Evolutionary conservation across 2,888 invertebrate species (phyloP).

Genomic region (Hypomecis punctinalis): DNA sequence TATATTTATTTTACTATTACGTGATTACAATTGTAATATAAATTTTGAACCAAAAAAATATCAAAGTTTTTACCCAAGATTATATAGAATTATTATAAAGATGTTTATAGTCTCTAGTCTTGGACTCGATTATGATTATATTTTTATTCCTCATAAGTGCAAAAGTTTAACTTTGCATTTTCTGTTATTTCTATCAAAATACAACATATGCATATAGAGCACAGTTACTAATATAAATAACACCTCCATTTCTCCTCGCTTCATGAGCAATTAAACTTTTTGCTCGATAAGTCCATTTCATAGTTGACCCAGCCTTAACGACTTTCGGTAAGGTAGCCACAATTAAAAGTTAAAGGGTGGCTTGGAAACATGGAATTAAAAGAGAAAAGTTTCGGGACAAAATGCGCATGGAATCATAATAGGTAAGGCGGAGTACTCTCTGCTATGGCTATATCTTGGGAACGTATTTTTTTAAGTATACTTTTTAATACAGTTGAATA

Average conservation of each 20-base stretch:
- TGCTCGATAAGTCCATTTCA: constrained; percentile 56
- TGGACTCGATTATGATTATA: no score
- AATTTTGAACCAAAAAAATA: no score
- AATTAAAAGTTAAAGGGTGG: constrained; percentile 29
- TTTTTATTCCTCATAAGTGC: no score
- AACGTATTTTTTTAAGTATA: no score
- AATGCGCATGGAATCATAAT: constrained; percentile 11
- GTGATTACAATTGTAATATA: no score
- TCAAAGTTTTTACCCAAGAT: no score
- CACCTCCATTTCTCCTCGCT: not conserved
- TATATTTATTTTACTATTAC: no score
- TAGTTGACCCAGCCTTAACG: constrained; percentile 19
- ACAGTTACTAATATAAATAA: not conserved
- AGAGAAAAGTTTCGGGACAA: constrained; percentile 9
- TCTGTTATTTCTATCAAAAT: no score
- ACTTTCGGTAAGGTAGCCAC: constrained; percentile 20
- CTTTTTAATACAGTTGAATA: no score
- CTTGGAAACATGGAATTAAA: constrained; percentile 5
- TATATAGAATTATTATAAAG: no score
- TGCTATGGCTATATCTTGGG: not conserved
- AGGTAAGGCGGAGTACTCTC: not conserved
- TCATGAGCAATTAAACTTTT: constrained; percentile 61
- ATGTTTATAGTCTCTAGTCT: no score
- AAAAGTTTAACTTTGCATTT: no score
- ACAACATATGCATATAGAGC: not conserved